Evolutionary conservation across 2,113 vertebrate genomes (phyloP).

Genomic region (Neotragus moschatus): DNA sequence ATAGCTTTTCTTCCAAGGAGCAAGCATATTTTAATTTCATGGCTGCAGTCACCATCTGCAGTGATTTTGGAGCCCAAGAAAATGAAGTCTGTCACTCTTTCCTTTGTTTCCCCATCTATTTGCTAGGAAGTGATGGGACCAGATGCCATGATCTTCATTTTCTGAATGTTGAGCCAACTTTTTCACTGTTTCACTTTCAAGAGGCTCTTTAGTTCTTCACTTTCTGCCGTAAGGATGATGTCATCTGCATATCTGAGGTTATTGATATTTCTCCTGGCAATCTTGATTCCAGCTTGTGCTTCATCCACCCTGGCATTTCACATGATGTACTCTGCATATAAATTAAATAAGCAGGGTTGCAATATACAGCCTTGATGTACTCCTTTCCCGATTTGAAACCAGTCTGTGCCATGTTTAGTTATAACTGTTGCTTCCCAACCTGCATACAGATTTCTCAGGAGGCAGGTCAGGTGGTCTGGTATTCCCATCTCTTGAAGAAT

Average conservation of each 20-base stretch:
- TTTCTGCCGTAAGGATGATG: background rate
- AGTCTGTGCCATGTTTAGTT: background rate
- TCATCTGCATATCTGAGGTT: background rate
- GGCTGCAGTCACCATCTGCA: background rate
- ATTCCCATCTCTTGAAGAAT: background rate
- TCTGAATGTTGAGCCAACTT: background rate
- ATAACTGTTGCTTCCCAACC: background rate
- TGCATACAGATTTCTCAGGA: background rate
- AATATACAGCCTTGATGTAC: background rate
- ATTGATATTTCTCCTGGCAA: background rate
- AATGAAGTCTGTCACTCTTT: background rate
- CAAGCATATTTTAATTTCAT: background rate
- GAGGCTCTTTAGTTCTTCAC: background rate
- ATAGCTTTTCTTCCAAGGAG: background rate
- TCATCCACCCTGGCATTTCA: background rate
- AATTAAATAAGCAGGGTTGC: background rate
- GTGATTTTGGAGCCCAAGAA: background rate
- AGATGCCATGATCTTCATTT: background rate
- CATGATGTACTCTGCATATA: background rate
- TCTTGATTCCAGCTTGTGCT: background rate
- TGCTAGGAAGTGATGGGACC: background rate
- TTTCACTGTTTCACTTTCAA: background rate
- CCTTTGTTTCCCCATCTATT: background rate
- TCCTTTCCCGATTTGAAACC: background rate
- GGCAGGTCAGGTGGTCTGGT: background rate